Percentiles rank a stretch among this genome's conserved stretches.
These are phyloP conservation scores for Hyppa rectilinea DNA, from an alignment of 2,888 invertebrate genomes.

Conservation along the genomic window DNA sequence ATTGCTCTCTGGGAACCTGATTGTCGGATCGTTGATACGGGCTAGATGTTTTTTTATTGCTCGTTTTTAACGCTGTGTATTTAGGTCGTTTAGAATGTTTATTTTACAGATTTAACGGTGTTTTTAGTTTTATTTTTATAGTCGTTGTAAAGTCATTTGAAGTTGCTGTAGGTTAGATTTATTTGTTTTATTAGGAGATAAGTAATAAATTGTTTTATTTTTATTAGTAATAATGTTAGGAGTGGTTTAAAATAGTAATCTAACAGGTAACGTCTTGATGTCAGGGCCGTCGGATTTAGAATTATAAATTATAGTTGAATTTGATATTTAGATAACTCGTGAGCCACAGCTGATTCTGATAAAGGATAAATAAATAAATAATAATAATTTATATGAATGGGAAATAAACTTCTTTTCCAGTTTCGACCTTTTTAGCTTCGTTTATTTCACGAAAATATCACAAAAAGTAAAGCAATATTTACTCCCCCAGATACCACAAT, in stretches of 20 bases:
- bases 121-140: constrained; percentile 20
- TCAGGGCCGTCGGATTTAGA: not conserved
- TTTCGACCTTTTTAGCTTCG: not conserved
- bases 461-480: constrained; percentile 55
- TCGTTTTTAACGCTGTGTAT: constrained; percentile 37
- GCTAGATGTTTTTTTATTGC: constrained; percentile 53
- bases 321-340: not conserved
- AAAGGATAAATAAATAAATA: too few species aligned
- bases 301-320: too few species aligned
- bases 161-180: constrained; percentile 5
- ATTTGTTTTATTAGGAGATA: constrained; percentile 30
- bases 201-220: constrained; percentile 14
- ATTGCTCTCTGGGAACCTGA: constrained; percentile 84
- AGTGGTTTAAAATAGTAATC: constrained; percentile 8
- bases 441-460: constrained; percentile 5
- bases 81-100: constrained; percentile 37
- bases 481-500: constrained; percentile 50
- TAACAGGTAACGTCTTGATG: constrained; percentile 15
- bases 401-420: not conserved
- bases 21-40: constrained; percentile 63
- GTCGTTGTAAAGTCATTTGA: constrained; percentile 38
- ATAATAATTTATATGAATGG: not conserved
- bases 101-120: constrained; percentile 15
- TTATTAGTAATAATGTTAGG: not conserved
- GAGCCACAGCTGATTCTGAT: not conserved